Evolutionary conservation across 2,113 vertebrate species (phyloP), one percentile per base, ranked within the genome.

Genomic region (Hyperopisus bebe): DNA sequence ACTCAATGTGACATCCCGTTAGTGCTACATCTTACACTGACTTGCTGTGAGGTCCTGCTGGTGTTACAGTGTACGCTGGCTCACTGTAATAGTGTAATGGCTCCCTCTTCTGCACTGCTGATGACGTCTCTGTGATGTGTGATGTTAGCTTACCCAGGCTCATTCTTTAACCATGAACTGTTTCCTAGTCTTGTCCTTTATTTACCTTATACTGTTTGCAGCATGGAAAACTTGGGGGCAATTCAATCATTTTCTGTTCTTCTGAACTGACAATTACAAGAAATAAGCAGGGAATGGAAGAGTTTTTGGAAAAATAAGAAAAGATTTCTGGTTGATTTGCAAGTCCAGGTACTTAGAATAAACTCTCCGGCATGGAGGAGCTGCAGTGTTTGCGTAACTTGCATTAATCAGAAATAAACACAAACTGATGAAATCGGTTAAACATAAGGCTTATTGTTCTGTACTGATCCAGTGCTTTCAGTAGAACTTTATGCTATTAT

Each of bases 361-460:
- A 44, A 44, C 53, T 66, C 55, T 62, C 55, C 24, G 39, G 87
- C 39, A 53, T 39, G 15, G 31, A 53, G n/a, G n/a, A 51, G 27
- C 24, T 3, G 7, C 82, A 84, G 48, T 21, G 85, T 35, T 88
- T 88, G 87, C 31, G 87, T 44, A 88, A 62, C 85, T 66, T n/a
- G 53, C 35, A 62, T 62, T 88, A 66, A 88, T 88, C 48, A 88
- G 51, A 24, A 62, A 58, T 62, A 88, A 58, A 88, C 87, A 88
- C 35, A 62, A 88, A 66, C 35, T 42, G 53, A 42, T 88, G 31
- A 88, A 88, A 62, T 88, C 87, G 17, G 31, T 46, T 62, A 62
- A 88, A 58, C 31, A 66, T 53, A 66, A 88, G 53, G 35, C 58
- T 62, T 58, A 87, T 87, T 87, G 47, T 87, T 87, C 85, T 87